Conservation (phyloP, 1,140 invertebrate genomes). For the Hylaeus anthracinus region DNA sequence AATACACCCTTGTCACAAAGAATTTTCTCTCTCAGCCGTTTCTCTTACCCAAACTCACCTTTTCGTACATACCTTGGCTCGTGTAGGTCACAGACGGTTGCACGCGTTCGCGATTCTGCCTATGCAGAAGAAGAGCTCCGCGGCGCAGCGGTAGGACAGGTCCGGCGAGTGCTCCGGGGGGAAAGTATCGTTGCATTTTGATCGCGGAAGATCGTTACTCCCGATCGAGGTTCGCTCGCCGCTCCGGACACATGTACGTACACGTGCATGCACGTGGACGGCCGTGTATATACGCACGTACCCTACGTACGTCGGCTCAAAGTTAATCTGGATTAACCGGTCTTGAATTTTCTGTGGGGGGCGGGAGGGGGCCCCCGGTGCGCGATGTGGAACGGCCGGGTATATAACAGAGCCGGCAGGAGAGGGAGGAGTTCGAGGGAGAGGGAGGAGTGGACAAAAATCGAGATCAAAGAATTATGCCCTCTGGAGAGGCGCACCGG, state of each 20-base stretch:
- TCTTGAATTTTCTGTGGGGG: constrained; percentile 56
- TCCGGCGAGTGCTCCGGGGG: constrained; percentile 48
- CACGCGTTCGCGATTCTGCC: constrained; percentile 18
- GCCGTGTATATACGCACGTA: constrained; percentile 11
- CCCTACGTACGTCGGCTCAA: constrained; percentile 52
- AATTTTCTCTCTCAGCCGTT: too few relatives aligned
- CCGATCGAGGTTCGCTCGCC: constrained; percentile 54
- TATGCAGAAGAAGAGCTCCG: constrained; percentile 18
- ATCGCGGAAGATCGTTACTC: constrained; percentile 65
- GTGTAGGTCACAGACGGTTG: constrained; percentile 23
- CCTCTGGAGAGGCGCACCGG: constrained; percentile 52
- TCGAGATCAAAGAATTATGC: constrained; percentile 60
- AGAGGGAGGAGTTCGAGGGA: not conserved
- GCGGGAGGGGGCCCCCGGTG: constrained; percentile 4
- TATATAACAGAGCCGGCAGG: not conserved
- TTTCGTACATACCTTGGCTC: not conserved
- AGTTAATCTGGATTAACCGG: constrained; percentile 69
- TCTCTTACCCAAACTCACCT: not conserved
- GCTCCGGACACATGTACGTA: constrained; percentile 24
- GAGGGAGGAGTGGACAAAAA: constrained; percentile 52
- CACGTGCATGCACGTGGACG: constrained; percentile 12
- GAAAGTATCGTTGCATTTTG: constrained; percentile 63
- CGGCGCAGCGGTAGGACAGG: constrained; percentile 35
- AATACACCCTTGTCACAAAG: too few relatives aligned
- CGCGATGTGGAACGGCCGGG: constrained; percentile 21